These are phyloP conservation scores for Platanista minor DNA, from an alignment of 2,113 vertebrate genomes.

Conservation along the genomic window DNA sequence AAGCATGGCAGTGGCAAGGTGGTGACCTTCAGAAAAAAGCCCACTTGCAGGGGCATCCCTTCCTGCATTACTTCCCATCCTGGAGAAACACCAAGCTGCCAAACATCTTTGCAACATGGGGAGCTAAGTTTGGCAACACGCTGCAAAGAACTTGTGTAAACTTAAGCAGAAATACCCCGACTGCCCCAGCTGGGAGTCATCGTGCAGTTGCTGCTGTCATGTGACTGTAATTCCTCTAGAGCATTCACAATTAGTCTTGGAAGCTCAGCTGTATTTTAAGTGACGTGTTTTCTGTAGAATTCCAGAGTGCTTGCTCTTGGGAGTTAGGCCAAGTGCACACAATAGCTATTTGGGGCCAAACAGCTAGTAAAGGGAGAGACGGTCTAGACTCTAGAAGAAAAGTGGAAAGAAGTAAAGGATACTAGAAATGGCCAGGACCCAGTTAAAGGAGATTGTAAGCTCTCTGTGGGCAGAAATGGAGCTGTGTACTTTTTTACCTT, in stretches of 20 bases:
- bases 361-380: not conserved
- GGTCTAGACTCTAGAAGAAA: not conserved
- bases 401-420: not conserved
- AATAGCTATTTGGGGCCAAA: not conserved
- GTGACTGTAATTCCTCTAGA: not conserved
- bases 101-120: not conserved
- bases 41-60: not conserved
- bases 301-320: slow-evolving; percentile 37
- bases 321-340: slow-evolving; percentile 26
- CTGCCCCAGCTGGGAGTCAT: not conserved
- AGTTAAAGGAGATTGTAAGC: not conserved
- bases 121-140: not conserved
- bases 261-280: slow-evolving; percentile 13
- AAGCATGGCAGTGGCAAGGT: not conserved
- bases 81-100: not conserved
- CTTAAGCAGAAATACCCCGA: not conserved
- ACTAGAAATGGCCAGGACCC: not conserved
- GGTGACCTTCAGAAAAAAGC: too few species aligned
- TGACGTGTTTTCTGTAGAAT: slow-evolving; percentile 41
- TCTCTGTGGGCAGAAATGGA: not conserved
- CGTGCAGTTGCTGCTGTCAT: not conserved
- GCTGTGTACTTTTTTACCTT: not conserved
- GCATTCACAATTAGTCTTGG: not conserved
- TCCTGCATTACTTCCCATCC: not conserved
- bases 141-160: not conserved